Conservation (phyloP, 2,797 vertebrate species). For the Eidolon dupreanum region DNA sequence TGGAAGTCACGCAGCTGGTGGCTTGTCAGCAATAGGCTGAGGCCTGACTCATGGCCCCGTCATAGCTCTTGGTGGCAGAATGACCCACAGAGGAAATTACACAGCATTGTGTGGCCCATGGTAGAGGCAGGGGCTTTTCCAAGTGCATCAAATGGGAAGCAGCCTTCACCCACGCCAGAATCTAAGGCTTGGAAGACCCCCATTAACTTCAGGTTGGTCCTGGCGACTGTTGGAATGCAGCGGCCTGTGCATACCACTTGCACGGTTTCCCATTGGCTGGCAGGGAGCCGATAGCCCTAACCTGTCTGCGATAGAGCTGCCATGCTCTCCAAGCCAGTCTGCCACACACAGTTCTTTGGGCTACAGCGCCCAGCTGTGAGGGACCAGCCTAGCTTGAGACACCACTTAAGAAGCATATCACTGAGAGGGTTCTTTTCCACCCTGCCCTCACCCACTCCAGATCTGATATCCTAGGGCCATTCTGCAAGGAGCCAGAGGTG, state of each 20-base stretch:
- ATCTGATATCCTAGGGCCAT: neutral
- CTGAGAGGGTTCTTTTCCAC: neutral
- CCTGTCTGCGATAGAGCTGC: neutral
- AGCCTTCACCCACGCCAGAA: neutral
- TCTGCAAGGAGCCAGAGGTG: neutral
- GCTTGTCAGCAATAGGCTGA: neutral
- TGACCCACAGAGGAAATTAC: constrained; percentile 75
- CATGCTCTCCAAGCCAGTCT: neutral
- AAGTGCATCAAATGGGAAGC: constrained; percentile 38
- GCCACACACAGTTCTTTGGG: neutral
- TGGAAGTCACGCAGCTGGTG: constrained; percentile 43
- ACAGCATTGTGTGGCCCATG: constrained; percentile 28
- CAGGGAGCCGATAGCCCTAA: neutral
- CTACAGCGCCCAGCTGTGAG: neutral
- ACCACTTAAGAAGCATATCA: neutral
- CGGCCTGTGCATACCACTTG: neutral
- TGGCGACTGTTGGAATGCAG: neutral
- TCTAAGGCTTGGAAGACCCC: neutral
- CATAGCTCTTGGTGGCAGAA: constrained; percentile 9
- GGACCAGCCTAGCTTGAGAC: neutral
- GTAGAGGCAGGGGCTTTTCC: constrained; percentile 72
- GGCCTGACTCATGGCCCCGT: constrained; percentile 66
- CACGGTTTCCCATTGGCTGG: neutral
- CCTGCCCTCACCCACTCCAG: neutral
- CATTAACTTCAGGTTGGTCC: neutral